Evolutionary conservation across 2,797 vertebrate genomes (phyloP).

Genomic region (Liasis olivaceus): DNA sequence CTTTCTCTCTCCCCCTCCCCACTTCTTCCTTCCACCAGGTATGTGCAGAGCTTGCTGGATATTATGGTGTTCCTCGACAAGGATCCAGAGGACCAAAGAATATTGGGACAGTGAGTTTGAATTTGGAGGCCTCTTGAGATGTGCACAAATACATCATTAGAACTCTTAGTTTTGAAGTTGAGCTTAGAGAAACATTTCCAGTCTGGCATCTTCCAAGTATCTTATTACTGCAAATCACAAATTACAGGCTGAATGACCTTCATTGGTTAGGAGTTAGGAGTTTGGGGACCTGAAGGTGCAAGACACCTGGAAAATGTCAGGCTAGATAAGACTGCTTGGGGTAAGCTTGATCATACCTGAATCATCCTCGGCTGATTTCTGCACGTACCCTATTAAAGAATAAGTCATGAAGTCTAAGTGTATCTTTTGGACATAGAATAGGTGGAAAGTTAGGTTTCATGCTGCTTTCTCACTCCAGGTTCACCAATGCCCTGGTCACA

Average conservation of each 20-base stretch:
- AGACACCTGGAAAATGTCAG: background rate
- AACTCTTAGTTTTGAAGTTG: background rate
- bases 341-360: background rate
- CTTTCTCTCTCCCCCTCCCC: background rate
- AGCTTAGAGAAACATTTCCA: background rate
- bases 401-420: background rate
- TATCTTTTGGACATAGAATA: background rate
- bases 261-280: background rate
- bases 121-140: background rate
- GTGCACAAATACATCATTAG: background rate
- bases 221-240: background rate
- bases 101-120: conserved; percentile 85
- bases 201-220: background rate
- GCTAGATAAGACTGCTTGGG: background rate
- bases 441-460: background rate
- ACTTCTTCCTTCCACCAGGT: conserved; percentile 74
- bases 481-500: conserved; percentile 85
- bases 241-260: background rate
- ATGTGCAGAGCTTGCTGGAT: conserved; percentile 93
- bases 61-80: conserved; percentile 90
- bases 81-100: conserved; percentile 85
- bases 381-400: background rate
- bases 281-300: background rate
- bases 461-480: conserved; percentile 68
- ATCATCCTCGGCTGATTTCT: background rate